These are phyloP conservation scores for Pitta sordida DNA, from an alignment of 2,113 vertebrate species.

Conservation along the genomic window DNA sequence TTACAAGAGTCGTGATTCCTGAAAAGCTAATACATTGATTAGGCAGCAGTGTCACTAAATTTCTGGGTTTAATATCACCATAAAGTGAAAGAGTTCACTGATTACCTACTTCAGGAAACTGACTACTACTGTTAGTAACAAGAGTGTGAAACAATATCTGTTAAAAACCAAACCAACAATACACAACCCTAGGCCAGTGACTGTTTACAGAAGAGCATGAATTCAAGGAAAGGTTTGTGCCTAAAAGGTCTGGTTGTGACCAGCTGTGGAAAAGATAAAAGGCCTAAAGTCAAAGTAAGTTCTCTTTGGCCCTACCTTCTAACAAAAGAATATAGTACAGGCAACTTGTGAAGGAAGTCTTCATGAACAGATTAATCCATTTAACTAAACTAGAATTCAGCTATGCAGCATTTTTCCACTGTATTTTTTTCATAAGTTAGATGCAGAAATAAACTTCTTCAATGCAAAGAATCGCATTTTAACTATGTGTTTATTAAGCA, in stretches of 20 bases:
- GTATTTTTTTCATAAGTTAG: constrained; percentile 44
- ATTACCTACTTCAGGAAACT: background rate
- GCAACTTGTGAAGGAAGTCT: constrained; percentile 11
- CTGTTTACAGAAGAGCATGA: background rate
- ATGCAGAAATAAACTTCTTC: constrained; percentile 49
- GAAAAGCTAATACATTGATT: background rate
- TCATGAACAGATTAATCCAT: constrained; percentile 32
- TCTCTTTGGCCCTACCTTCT: background rate
- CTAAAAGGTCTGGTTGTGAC: background rate
- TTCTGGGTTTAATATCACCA: background rate
- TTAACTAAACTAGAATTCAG: background rate
- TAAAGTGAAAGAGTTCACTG: background rate
- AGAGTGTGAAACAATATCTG: background rate
- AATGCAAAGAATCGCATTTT: constrained; percentile 45
- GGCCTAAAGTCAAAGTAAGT: background rate
- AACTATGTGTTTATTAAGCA: constrained; percentile 52
- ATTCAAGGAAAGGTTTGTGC: background rate
- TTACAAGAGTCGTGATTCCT: background rate
- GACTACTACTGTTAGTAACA: background rate
- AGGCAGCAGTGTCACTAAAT: background rate
- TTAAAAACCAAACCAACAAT: background rate
- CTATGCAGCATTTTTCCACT: constrained; percentile 46
- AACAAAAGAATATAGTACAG: background rate
- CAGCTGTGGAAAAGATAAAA: background rate
- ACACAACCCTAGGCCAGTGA: background rate